A percentile compares a stretch with the other conserved stretches of the same genome.
phyloP scores from a whole-genome alignment of 2,113 vertebrate genomes.

The Rhea pennata region DNA sequence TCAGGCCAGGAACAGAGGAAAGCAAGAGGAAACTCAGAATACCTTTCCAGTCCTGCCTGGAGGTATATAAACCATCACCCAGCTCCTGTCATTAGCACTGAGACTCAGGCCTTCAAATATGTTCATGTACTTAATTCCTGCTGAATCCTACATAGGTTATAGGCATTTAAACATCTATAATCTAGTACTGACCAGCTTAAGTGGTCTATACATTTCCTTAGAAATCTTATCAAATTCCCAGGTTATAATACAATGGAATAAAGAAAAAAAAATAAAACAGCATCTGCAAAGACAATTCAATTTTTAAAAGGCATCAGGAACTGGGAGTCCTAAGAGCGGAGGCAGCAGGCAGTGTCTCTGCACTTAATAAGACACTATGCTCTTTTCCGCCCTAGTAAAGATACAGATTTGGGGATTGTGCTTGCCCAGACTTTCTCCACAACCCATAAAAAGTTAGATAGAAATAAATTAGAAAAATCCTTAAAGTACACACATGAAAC shows the following conservation, averaged over 20 bases:
- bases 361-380: background rate
- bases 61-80: background rate
- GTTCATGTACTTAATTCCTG: background rate
- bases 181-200: background rate
- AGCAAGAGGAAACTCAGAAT: background rate
- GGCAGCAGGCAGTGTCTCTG: background rate
- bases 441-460: background rate
- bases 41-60: background rate
- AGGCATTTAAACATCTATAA: background rate
- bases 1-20: background rate
- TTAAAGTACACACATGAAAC: background rate
- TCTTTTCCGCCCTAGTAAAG: conserved; percentile 22
- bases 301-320: background rate
- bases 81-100: background rate
- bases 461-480: background rate
- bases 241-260: background rate
- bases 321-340: background rate
- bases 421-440: background rate
- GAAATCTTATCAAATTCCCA: background rate
- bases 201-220: background rate
- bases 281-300: background rate
- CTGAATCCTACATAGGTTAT: background rate
- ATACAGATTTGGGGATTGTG: background rate
- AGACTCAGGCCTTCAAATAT: background rate
- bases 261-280: background rate